Conservation (phyloP, 2,888 invertebrate genomes). For the Eristalis pertinax region DNA sequence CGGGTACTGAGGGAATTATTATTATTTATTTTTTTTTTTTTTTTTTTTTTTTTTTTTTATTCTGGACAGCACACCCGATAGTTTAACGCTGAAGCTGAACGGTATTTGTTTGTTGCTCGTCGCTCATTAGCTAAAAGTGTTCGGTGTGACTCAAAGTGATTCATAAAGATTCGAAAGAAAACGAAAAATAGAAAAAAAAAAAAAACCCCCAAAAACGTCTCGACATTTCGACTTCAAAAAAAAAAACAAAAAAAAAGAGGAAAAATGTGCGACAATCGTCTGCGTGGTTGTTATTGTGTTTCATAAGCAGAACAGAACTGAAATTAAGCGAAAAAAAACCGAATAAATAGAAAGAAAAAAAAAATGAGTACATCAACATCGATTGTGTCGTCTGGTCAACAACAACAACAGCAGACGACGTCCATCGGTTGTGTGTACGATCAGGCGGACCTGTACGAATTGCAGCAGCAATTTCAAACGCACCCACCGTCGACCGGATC, state of each 20-base stretch:
- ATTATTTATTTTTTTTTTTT: no score
- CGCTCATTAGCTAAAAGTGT: no score
- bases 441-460: background rate
- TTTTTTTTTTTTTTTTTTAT: background rate
- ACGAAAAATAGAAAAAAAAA: background rate
- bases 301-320: background rate
- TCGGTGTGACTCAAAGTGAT: no score
- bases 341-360: background rate
- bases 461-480: constrained; percentile 28
- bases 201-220: background rate
- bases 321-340: background rate
- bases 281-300: background rate
- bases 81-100: no score
- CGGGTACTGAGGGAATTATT: background rate
- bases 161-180: background rate
- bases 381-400: background rate
- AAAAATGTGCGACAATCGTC: no score
- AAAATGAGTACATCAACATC: constrained; percentile 25
- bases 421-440: background rate
- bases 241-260: no score
- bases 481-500: constrained; percentile 3
- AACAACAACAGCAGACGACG: background rate
- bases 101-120: no score
- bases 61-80: no score
- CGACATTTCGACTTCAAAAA: background rate